Evolutionary conservation across 2,888 invertebrate genomes (phyloP).

Genomic region (Cheilosia scutellata): DNA sequence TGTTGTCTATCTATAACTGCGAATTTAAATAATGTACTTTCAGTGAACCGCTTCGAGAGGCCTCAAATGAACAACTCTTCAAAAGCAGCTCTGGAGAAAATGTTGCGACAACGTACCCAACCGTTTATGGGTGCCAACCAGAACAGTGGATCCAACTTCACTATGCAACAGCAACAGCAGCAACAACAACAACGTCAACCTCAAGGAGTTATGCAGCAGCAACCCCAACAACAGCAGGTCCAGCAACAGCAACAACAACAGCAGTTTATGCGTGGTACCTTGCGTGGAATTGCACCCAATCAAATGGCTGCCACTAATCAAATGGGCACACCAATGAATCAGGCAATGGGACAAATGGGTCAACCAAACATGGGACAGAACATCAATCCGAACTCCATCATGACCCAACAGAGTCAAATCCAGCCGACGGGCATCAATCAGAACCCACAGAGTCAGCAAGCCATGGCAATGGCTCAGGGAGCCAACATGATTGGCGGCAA

Average conservation of each 20-base stretch:
- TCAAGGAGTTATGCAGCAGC: slow-evolving; percentile 81
- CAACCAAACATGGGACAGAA: slow-evolving; percentile 83
- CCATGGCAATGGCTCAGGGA: slow-evolving; percentile 79
- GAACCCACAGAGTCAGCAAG: slow-evolving; percentile 81
- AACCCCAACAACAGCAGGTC: slow-evolving; percentile 80
- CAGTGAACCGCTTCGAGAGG: slow-evolving; percentile 84
- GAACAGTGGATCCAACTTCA: slow-evolving; percentile 79
- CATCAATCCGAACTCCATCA: slow-evolving; percentile 77
- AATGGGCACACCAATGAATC: slow-evolving; percentile 85
- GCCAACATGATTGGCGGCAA: slow-evolving; percentile 80
- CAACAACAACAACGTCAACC: slow-evolving; percentile 81
- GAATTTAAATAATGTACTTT: slow-evolving; percentile 23
- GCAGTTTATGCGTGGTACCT: slow-evolving; percentile 82
- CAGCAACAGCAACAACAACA: slow-evolving; percentile 79
- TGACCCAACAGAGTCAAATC: slow-evolving; percentile 76
- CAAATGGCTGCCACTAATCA: slow-evolving; percentile 83
- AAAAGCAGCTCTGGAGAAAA: slow-evolving; percentile 93
- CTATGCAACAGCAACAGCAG: slow-evolving; percentile 81
- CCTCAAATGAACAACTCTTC: slow-evolving; percentile 86
- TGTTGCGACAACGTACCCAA: slow-evolving; percentile 92
- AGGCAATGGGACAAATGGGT: slow-evolving; percentile 83
- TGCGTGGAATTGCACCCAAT: slow-evolving; percentile 83
- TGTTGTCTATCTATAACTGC: neutral
- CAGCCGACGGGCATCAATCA: slow-evolving; percentile 78
- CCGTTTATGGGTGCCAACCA: slow-evolving; percentile 83